Evolutionary conservation across 2,797 vertebrate genomes (phyloP).

Genomic region (Poeciliopsis paucimaculata): DNA sequence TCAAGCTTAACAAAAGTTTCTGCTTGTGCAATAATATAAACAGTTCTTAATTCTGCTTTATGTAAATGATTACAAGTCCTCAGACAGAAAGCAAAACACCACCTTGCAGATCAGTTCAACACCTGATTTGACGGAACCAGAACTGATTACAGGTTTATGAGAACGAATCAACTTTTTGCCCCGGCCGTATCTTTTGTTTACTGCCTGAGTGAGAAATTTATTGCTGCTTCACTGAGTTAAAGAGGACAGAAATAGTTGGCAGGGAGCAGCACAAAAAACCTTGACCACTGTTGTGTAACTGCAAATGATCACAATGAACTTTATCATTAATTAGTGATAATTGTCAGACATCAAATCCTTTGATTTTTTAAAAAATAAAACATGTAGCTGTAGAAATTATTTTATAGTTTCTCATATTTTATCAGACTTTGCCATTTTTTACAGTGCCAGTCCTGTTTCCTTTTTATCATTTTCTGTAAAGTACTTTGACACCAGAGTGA

Average conservation of each 20-base stretch:
- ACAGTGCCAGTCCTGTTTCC: neutral
- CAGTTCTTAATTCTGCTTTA: conserved; percentile 4
- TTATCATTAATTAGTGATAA: neutral
- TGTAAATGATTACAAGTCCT: conserved; percentile 55
- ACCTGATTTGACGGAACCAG: conserved; percentile 8
- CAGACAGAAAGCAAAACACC: conserved; percentile 39
- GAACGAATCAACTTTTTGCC: conserved; percentile 68
- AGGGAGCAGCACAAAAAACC: conserved; percentile 12
- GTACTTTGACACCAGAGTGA: neutral
- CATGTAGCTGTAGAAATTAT: neutral
- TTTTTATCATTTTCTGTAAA: neutral
- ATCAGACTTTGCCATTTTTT: neutral
- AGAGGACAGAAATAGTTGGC: conserved; percentile 14
- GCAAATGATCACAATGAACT: neutral
- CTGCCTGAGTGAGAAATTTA: conserved; percentile 34
- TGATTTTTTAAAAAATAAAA: neutral
- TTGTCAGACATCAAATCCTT: neutral
- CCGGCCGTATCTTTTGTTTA: conserved; percentile 56
- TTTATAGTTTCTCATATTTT: neutral
- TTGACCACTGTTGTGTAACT: neutral
- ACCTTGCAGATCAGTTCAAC: conserved; percentile 36
- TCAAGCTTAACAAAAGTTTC: neutral
- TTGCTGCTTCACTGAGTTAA: conserved; percentile 11
- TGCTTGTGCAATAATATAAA: neutral
- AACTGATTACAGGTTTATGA: conserved; percentile 49